These are phyloP conservation scores for Helogale parvula DNA, from an alignment of 2,113 vertebrate genomes.

Conservation along the genomic window DNA sequence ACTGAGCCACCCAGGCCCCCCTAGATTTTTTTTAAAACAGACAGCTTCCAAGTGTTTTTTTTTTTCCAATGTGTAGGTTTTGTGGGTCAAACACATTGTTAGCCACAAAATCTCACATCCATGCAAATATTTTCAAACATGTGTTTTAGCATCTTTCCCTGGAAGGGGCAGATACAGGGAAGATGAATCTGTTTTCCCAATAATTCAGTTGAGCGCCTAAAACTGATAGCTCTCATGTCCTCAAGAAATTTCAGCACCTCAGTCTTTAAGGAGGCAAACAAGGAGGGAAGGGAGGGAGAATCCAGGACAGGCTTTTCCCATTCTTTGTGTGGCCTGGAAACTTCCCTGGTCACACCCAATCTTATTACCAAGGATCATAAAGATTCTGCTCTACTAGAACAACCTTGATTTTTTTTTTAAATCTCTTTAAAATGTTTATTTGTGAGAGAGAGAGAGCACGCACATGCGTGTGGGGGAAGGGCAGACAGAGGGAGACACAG, in stretches of 20 bases:
- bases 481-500: too few relatives aligned
- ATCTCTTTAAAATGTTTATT: too few relatives aligned
- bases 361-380: not conserved
- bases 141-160: not conserved
- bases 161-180: not conserved
- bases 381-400: not conserved
- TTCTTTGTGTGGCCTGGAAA: not conserved
- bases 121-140: not conserved
- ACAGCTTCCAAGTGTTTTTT: not conserved
- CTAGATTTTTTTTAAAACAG: not conserved
- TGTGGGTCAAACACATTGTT: not conserved
- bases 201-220: not conserved
- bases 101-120: not conserved
- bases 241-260: not conserved
- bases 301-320: not conserved
- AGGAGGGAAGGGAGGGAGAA: not conserved
- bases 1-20: too few relatives aligned
- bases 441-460: too few relatives aligned
- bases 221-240: not conserved
- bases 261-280: not conserved
- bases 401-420: not conserved
- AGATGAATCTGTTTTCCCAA: not conserved
- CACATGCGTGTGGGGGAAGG: too few relatives aligned
- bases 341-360: not conserved
- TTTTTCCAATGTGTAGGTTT: not conserved